Evolutionary conservation across 1,140 invertebrate species (phyloP).

Genomic region (Atta cephalotes): DNA sequence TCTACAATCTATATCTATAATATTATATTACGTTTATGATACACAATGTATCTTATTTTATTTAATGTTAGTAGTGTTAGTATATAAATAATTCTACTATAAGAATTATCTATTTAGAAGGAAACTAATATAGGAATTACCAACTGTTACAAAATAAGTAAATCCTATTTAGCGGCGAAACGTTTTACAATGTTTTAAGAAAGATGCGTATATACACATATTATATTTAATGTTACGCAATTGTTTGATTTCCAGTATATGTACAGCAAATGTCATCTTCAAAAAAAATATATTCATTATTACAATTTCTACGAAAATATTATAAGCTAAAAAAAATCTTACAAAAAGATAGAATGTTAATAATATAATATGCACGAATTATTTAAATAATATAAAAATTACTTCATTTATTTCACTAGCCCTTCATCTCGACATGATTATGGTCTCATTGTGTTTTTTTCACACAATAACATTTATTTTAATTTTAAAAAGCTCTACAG

Average conservation of each 20-base stretch:
- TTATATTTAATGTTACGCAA: not conserved
- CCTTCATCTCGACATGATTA: not conserved
- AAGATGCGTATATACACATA: not conserved
- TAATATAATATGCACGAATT: not conserved
- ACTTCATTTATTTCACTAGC: not conserved
- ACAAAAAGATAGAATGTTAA: not conserved
- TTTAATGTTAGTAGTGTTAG: not conserved
- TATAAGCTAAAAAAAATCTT: not conserved
- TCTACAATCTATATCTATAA: not conserved
- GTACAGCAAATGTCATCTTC: not conserved
- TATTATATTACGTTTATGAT: constrained; percentile 3
- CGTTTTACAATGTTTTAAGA: not conserved
- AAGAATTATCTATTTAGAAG: not conserved
- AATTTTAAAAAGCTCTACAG: not conserved
- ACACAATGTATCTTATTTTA: not conserved
- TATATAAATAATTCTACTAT: not conserved
- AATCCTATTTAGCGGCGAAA: too few relatives aligned
- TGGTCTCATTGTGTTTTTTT: not conserved
- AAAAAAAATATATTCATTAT: not conserved
- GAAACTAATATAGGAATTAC: not conserved
- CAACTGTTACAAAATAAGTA: not conserved
- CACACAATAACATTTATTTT: not conserved
- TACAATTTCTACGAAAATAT: not conserved
- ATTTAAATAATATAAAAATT: not conserved
- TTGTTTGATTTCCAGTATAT: not conserved